These are phyloP conservation scores for Pecten maximus DNA, from an alignment of 2,888 invertebrate genomes.

Conservation along the genomic window DNA sequence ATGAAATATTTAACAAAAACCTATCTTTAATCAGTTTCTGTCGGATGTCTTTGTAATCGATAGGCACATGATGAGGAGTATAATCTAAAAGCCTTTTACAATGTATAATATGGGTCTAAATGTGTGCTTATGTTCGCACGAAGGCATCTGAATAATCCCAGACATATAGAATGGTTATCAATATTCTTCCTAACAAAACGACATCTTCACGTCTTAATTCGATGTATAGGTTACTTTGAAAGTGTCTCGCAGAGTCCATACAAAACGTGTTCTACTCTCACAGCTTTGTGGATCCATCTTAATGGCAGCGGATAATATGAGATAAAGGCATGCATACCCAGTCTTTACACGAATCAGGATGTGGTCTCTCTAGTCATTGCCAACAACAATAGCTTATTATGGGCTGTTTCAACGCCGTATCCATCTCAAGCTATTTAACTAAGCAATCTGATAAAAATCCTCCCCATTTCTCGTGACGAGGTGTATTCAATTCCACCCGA, in stretches of 20 bases:
- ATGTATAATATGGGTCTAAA: not conserved
- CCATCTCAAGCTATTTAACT: not conserved
- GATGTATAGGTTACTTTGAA: constrained; percentile 3
- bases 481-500: not conserved
- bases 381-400: not conserved
- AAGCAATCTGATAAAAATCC: constrained; percentile 5
- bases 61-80: not conserved
- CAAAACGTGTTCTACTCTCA: not conserved
- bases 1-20: not conserved
- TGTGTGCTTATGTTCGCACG: not conserved
- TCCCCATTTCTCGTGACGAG: constrained; percentile 9
- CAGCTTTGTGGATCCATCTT: not conserved
- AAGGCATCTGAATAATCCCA: not conserved
- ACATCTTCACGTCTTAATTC: not conserved
- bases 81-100: not conserved
- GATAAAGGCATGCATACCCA: not conserved
- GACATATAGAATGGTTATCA: constrained; percentile 3
- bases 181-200: not conserved
- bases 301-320: not conserved
- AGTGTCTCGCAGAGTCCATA: constrained; percentile 11
- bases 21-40: not conserved
- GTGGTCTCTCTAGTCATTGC: not conserved
- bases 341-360: not conserved
- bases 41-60: not conserved
- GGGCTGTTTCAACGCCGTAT: not conserved